Evolutionary conservation across 2,888 invertebrate species (phyloP).

Genomic region (Clepsis dumicolana): DNA sequence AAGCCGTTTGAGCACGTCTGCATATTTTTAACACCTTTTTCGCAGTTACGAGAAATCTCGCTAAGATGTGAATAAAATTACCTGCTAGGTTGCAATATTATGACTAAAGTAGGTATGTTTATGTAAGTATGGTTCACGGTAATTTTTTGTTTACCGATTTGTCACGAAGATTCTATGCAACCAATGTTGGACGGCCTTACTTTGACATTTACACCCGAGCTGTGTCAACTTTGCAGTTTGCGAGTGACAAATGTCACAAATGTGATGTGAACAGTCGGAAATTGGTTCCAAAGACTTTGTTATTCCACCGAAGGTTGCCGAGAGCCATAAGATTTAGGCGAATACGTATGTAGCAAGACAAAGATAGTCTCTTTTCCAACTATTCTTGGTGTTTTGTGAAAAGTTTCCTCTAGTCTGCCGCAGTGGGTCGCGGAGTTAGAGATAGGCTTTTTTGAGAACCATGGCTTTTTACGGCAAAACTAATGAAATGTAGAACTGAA

Average conservation of each 20-base stretch:
- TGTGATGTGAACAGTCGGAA: too few relatives aligned
- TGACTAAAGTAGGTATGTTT: too few relatives aligned
- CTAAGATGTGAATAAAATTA: not conserved
- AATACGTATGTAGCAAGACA: not conserved
- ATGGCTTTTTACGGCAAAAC: constrained; percentile 23
- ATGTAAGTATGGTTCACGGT: too few relatives aligned
- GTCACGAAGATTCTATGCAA: too few relatives aligned
- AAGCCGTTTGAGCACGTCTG: not conserved
- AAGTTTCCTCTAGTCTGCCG: not conserved
- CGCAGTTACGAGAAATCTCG: not conserved
- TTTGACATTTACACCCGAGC: too few relatives aligned
- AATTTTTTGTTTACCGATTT: too few relatives aligned
- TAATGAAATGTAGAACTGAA: not conserved
- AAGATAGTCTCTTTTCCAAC: not conserved
- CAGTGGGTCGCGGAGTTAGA: constrained; percentile 10
- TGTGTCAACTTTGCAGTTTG: too few relatives aligned
- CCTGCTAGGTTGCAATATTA: not conserved
- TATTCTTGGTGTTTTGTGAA: constrained; percentile 9
- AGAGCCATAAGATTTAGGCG: too few relatives aligned
- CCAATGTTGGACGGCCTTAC: too few relatives aligned
- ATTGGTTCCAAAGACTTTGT: too few relatives aligned
- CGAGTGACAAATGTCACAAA: too few relatives aligned
- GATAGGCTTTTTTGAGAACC: constrained; percentile 22
- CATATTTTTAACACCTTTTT: not conserved
- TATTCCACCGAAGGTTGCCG: too few relatives aligned